Base-by-base conservation (phyloP, 2,888 invertebrate species). In the Drosophila mettleri region DNA sequence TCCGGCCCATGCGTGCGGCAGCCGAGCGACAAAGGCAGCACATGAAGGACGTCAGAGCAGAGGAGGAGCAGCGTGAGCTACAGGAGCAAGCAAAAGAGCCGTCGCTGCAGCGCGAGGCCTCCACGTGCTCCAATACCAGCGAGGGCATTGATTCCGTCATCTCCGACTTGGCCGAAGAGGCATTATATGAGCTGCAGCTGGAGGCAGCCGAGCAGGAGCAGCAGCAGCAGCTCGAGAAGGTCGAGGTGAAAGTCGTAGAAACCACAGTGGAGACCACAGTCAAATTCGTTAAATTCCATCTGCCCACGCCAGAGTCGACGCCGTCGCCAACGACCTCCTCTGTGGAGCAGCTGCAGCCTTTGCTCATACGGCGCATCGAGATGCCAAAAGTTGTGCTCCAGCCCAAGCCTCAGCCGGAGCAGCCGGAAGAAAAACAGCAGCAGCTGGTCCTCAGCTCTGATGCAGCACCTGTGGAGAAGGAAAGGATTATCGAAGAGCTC, bases 121-220 rank as follows among this genome's bases (percentile, higher is more conserved):
- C 92, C 1, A 80, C 61, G 9, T 90, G 88, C 22, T 92, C 92
- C 6, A 91, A 91, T 52, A 91, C 89, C 0, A 91, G 91, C 58
- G 89, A 91, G 69, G 91, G 88, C 33, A 87, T 90, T 6, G 92
- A 92, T 14, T 92, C 91, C 1, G 90, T 90, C 4, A 90, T 90
- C 52, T 91, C 92, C 0, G 91, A 91, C 62, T 63, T 91, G 53
- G 90, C 91, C 2, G 91, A 91, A 49, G 91, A 91, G 49, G 90
- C 90, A 0, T 58, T 92, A 0, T 78, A 83, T 31, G 90, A 91
- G 68, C 74, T 91, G 7, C 86, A 90, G 68, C 54, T 87, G 60
- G 92, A 91, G 58, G 88, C 88, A 7, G 89, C 75, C n/a, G 89
- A 90, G 57, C 84, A 88, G 31, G 65, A 80, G 48, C 54, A 76